Conservation (phyloP, 1,140 invertebrate species). For the Philotrypesis tridentata region DNA sequence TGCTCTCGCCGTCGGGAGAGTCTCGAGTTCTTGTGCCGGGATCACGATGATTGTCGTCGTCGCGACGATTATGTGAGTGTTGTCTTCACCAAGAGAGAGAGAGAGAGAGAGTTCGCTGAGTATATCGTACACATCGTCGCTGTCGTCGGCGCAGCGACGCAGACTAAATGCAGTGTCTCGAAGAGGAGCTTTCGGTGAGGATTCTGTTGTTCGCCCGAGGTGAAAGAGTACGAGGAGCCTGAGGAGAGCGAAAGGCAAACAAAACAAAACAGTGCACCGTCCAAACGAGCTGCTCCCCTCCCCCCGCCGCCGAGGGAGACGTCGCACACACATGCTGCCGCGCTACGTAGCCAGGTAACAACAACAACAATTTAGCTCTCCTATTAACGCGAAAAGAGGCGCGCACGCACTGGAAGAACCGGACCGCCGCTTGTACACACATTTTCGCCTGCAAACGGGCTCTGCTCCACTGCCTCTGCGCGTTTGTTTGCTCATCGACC, state of each 20-base stretch:
- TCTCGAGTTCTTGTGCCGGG: neutral
- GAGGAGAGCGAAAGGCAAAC: too few relatives aligned
- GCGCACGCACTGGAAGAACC: neutral
- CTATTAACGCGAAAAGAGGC: too few relatives aligned
- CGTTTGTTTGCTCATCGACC: conserved; percentile 1
- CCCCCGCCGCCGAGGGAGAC: neutral
- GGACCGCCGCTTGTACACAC: neutral
- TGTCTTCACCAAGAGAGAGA: neutral
- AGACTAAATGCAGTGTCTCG: neutral
- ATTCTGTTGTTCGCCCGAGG: neutral
- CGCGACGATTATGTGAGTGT: neutral
- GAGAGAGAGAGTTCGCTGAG: too few relatives aligned
- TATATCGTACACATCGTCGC: too few relatives aligned
- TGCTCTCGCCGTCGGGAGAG: neutral
- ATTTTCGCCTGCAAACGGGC: neutral
- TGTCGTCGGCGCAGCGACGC: neutral
- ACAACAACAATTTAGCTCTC: neutral
- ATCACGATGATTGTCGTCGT: neutral
- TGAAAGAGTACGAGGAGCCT: neutral
- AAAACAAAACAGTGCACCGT: too few relatives aligned
- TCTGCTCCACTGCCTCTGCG: neutral
- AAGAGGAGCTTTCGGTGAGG: neutral
- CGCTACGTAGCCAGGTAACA: neutral
- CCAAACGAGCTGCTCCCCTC: neutral
- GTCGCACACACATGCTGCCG: neutral